These are phyloP conservation scores for Xerus rutilus DNA, from an alignment of 2,797 vertebrate genomes.

Conservation along the genomic window DNA sequence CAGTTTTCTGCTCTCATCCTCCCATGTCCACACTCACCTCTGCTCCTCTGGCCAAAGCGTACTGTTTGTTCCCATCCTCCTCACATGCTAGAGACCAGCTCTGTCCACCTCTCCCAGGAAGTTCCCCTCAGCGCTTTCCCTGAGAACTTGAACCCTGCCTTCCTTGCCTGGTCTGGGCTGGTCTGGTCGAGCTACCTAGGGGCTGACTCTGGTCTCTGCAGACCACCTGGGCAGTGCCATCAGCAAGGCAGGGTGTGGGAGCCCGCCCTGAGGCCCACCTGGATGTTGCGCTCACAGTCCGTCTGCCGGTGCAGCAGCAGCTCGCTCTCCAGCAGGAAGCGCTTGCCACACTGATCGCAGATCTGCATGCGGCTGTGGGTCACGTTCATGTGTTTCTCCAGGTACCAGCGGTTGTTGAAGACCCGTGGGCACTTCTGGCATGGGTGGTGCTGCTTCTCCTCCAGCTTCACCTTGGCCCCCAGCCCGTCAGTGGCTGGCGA, in stretches of 20 bases:
- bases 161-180: background rate
- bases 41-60: background rate
- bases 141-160: background rate
- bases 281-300: slow-evolving; percentile 98
- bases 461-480: slow-evolving; percentile 96
- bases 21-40: background rate
- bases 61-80: background rate
- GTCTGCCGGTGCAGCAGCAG: slow-evolving; percentile 98
- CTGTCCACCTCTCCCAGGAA: background rate
- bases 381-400: slow-evolving; percentile 99
- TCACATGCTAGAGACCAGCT: background rate
- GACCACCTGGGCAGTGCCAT: background rate
- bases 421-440: slow-evolving; percentile 98
- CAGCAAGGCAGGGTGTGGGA: background rate
- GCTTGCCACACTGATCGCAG: slow-evolving; percentile 97
- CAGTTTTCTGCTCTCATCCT: background rate
- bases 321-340: slow-evolving; percentile 97
- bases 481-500: slow-evolving; percentile 85
- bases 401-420: slow-evolving; percentile 99
- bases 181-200: too few relatives aligned
- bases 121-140: background rate
- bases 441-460: slow-evolving; percentile 96
- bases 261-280: slow-evolving; percentile 89
- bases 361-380: slow-evolving; percentile 99
- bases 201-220: background rate